phyloP scores from a whole-genome alignment of 2,113 vertebrate genomes.

The Tyrannus savana region DNA sequence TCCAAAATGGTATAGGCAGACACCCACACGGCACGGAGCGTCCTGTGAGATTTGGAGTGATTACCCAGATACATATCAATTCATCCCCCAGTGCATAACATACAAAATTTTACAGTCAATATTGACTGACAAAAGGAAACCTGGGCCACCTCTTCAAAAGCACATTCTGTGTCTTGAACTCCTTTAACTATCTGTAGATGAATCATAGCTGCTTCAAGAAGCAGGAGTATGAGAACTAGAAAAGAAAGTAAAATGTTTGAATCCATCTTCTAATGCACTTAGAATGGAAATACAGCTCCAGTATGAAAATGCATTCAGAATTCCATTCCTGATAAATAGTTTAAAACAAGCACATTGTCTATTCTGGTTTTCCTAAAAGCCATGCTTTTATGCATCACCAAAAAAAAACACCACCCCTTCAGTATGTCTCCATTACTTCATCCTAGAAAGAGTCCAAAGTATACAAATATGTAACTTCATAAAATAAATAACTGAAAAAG shows the following conservation, averaged over 20 bases:
- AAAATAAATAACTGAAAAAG: neutral
- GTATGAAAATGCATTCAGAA: neutral
- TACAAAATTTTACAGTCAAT: neutral
- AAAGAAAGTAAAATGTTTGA: neutral
- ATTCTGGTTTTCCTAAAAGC: neutral
- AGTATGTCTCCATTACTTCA: neutral
- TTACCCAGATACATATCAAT: fast-evolving
- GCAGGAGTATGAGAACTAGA: neutral
- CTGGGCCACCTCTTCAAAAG: neutral
- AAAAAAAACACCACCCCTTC: neutral
- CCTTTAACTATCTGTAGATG: neutral
- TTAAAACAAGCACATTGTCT: neutral
- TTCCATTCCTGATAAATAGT: neutral
- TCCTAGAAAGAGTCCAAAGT: neutral
- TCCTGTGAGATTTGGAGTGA: neutral
- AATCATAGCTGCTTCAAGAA: neutral
- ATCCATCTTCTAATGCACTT: neutral
- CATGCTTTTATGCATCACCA: neutral
- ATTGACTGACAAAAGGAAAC: neutral
- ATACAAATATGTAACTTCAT: neutral
- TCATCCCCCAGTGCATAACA: neutral
- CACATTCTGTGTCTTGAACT: neutral
- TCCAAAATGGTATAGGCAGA: neutral
- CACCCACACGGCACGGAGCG: neutral
- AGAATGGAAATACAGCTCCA: neutral